Conservation (phyloP, 2,797 vertebrate genomes). For the Pogoniulus pusillus region DNA sequence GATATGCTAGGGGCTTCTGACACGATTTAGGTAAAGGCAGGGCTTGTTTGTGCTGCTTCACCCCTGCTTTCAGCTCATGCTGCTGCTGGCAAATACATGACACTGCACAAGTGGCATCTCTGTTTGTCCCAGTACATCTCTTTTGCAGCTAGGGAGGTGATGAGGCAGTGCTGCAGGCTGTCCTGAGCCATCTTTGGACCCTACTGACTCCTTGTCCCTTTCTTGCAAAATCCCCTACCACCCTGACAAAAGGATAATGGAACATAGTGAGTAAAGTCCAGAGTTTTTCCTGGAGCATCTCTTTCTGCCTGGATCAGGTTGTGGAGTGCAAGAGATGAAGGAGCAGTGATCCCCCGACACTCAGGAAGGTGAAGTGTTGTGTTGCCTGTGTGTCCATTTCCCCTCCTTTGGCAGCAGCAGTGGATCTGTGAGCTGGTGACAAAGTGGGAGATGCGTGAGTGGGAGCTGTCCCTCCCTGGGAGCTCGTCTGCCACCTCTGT, state of each 20-base stretch:
- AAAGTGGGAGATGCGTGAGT: accelerated
- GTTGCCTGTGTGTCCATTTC: not conserved
- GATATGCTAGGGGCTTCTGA: not conserved
- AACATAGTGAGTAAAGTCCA: not conserved
- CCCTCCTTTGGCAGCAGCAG: not conserved
- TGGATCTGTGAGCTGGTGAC: not conserved
- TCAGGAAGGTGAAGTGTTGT: not conserved
- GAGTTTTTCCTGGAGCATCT: not conserved
- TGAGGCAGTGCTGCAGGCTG: not conserved
- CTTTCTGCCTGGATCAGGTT: not conserved
- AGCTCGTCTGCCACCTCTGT: not conserved
- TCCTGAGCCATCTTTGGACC: not conserved
- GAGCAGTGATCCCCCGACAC: not conserved
- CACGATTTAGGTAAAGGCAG: not conserved
- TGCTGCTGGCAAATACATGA: not conserved
- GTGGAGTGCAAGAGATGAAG: accelerated
- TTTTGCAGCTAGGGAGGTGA: not conserved
- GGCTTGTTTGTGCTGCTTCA: not conserved
- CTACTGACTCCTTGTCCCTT: accelerated
- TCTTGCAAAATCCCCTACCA: not conserved
- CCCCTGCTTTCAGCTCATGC: not conserved
- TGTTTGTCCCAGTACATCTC: not conserved
- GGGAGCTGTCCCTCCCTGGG: not conserved
- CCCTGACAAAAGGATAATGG: not conserved
- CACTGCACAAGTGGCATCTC: not conserved